Base-by-base conservation (phyloP, 2,888 invertebrate genomes). In the Tachina fera region DNA sequence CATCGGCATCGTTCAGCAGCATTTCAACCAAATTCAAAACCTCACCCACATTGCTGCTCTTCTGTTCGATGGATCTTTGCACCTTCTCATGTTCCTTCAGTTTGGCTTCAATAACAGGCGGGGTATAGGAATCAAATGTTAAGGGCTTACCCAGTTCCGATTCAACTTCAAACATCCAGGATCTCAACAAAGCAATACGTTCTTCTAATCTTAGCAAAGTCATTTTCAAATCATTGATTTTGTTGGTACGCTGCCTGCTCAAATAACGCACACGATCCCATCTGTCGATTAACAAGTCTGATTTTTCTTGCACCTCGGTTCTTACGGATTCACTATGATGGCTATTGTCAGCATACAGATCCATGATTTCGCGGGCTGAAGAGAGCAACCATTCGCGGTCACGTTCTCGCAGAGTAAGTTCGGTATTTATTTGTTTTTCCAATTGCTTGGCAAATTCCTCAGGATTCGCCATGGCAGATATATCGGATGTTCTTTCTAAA, bases 1-100 rank as follows among this genome's bases (percentile, higher is more conserved):
- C 94, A 88, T 96, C 96, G 3, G 95, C 95, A 89, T 97, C 97
- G 89, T 94, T 96, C 63, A 97, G 93, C 2, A 97, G 93, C 63
- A 96, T 94, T 89, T 97, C 96, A 89, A 97, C 96, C 16, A 96
- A 94, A 90, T 96, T 97, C 3, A 97, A 92, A 0, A 97, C 95
- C 90, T 97, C 96, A 1, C 96, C 96, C 6, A 97, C 95, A 88
- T 96, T 96, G 67, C 95, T 95, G 90, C 96, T 96, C 89, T 97
- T 96, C 19, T 95, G 94, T 91, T 97, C 96, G 58, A 97, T 96
- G 9, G 94, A 95, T 83, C 95, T 95, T 89, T 96, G 96, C 43
- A 97, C 94, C 75, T 94, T 94, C 56, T 97, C 96, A 83, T 96
- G 96, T 63, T 96, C 95, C 83, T 94, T 94, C 72, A 96, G 93